Evolutionary conservation across 2,888 invertebrate genomes (phyloP), one percentile per base, ranked within the genome.

Genomic region (Tinea pellionella): DNA sequence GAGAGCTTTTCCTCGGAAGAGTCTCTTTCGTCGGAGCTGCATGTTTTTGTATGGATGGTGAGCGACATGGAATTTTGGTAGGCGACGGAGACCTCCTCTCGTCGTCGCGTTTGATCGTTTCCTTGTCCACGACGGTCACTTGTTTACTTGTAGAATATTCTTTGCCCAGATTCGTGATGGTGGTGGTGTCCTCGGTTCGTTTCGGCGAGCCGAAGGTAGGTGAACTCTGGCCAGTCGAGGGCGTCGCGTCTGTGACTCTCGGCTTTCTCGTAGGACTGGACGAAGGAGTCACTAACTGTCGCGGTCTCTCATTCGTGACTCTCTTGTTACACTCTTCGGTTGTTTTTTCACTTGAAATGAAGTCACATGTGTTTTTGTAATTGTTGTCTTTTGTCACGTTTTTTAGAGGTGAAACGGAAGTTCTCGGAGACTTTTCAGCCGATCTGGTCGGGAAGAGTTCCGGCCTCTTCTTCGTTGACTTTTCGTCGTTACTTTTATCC

Each of bases 181-280:
- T 65, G 29, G 73, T 32, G 6, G 15, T 4, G 9, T 24, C 69
- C 42, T 68, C 73, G 8, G 80, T 73, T 43, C 66, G 64, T 32
- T 63, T 67, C 18, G 83, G 78, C 59, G 83, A 80, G 58, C 80
- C 72, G 62, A 77, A 84, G 63, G 89, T 89, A 0, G 89, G 89
- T 57, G 89, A 89, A 62, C 83, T 85, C 68, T 88, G 83, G 32
- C 80, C 84, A 30, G 82, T 85, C 1, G 84, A 84, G 13, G 80
- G 75, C 62, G 75, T 78, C 24, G 72, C 72, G 32, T 65, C 64
- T 15, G 66, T 66, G 2, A 63, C 62, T 65, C 79, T 82, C 24
- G 78, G 75, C 65, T 77, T 80, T 59, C 88, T 75, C 2, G 88
- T 85, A 2, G 89, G 89, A 63, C 89, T 89, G 2, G 83, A 78